These are phyloP conservation scores for Delichon dasypus DNA, from an alignment of 2,797 vertebrate genomes.

Conservation along the genomic window DNA sequence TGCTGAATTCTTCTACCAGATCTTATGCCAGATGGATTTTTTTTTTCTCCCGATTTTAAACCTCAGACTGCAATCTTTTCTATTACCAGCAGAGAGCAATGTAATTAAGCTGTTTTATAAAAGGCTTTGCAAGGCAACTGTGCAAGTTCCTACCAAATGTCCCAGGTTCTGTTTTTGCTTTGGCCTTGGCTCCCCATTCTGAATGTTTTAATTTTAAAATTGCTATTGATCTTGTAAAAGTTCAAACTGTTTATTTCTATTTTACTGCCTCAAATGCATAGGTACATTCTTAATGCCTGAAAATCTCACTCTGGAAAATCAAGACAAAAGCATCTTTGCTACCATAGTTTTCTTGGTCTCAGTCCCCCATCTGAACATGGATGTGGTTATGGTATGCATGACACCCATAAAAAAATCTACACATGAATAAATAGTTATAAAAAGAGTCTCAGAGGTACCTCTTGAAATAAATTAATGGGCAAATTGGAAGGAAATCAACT, in stretches of 20 bases:
- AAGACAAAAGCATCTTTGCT: neutral
- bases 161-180: neutral
- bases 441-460: neutral
- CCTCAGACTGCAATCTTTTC: neutral
- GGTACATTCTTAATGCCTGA: neutral
- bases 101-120: neutral
- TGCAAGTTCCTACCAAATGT: neutral
- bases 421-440: neutral
- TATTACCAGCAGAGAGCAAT: slow-evolving; percentile 58
- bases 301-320: neutral
- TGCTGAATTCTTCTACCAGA: neutral
- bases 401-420: neutral
- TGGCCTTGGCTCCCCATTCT: neutral
- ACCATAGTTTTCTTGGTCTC: neutral
- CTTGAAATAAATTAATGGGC: neutral
- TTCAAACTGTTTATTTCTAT: neutral
- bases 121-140: neutral
- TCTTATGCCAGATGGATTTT: fast-evolving
- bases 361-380: neutral
- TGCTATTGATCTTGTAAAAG: neutral
- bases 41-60: neutral
- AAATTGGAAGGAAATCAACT: slow-evolving; percentile 12
- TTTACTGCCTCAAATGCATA: neutral
- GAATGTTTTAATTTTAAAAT: neutral
- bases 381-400: neutral